phyloP scores from a whole-genome alignment of 1,140 invertebrate species.

The Apis cerana region DNA sequence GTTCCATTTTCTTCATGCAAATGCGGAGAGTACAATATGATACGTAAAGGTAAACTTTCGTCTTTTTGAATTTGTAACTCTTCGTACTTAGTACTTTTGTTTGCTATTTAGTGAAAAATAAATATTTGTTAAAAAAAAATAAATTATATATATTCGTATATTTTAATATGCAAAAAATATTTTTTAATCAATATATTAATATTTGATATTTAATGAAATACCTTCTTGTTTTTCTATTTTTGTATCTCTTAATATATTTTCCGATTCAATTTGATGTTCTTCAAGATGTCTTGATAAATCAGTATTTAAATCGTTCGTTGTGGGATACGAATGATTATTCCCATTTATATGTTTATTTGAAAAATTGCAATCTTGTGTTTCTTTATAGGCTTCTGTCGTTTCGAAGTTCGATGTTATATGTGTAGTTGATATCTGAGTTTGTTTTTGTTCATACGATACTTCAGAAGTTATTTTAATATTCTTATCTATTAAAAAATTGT shows the following conservation, averaged over 20 bases:
- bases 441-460: not conserved
- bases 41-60: constrained; percentile 50
- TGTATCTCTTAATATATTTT: not conserved
- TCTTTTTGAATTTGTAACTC: not conserved
- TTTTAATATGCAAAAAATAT: not conserved
- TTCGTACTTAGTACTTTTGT: not conserved
- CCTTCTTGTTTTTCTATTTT: not conserved
- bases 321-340: not conserved
- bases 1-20: constrained; percentile 57
- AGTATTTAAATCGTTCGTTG: not conserved
- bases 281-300: not conserved
- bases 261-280: not conserved
- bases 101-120: not conserved
- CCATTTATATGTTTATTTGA: not conserved
- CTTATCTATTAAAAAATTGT: too few species aligned
- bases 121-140: not conserved
- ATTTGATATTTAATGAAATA: not conserved
- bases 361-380: not conserved
- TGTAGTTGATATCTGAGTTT: not conserved
- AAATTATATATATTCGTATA: not conserved
- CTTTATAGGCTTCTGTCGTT: not conserved
- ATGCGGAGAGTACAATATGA: constrained; percentile 74
- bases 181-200: not conserved
- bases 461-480: constrained; percentile 1
- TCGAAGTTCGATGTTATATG: not conserved